Evolutionary conservation across 2,888 invertebrate genomes (phyloP).

Genomic region (Cylindroiulus punctatus): DNA sequence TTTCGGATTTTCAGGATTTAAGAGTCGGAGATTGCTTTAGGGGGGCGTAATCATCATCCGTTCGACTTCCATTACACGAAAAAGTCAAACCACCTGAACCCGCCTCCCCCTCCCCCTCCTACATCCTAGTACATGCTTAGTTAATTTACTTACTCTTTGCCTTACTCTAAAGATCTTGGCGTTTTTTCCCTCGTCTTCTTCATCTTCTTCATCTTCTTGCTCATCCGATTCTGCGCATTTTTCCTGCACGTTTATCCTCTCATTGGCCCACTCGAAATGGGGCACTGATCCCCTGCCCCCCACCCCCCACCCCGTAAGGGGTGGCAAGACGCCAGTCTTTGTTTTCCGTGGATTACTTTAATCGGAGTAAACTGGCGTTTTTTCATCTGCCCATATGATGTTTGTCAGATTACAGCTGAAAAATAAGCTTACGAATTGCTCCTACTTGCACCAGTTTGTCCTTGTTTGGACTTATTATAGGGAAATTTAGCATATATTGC

Average conservation of each 20-base stretch:
- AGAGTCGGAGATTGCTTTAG: neutral
- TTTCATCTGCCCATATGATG: no score
- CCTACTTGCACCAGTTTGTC: no score
- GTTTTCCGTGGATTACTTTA: no score
- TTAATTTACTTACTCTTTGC: neutral
- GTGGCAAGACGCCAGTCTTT: no score
- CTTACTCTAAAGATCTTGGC: neutral
- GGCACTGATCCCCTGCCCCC: neutral
- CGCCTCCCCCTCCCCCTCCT: neutral
- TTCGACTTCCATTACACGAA: neutral
- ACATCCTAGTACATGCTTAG: neutral
- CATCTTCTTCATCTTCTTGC: neutral
- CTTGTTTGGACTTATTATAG: no score
- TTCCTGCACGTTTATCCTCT: neutral
- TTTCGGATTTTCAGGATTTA: neutral
- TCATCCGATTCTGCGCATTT: neutral
- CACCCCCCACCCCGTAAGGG: neutral
- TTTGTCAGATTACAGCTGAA: no score
- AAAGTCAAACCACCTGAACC: neutral
- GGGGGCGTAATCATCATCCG: neutral
- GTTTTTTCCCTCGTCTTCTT: neutral
- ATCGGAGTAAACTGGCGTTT: no score
- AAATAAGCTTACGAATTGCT: no score
- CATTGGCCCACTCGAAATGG: neutral
- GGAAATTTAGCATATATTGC: no score